Base-by-base conservation (phyloP, 2,797 vertebrate species). In the Eremophila alpestris region DNA sequence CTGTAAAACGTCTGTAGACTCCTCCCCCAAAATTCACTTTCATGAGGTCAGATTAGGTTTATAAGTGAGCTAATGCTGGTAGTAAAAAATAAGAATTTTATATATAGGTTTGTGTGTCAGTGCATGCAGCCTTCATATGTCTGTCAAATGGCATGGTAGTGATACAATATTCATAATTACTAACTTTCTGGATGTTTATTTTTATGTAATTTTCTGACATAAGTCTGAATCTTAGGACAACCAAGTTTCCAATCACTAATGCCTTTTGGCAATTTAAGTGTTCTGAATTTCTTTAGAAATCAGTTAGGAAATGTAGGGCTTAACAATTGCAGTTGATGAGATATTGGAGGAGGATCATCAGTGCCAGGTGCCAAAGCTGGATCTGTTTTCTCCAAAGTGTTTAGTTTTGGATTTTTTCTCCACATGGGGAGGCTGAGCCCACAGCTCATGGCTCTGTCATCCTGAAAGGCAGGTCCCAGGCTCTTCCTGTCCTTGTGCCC, bases 391-490 rank as follows among this genome's bases (percentile, higher is more conserved):
- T 46, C 41, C 26, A 26, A 40, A 55, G 34, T 38, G 29, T 83
- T 36, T 34, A 58, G 5, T 54, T 71, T 69, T 52, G 48, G 68
- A 18, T 52, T 7, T 58, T 83, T 80, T 87, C 20, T 45, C 90
- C 96, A 96, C 88, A 43, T 52, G 93, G 75, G 60, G 90, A 95
- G 94, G 93, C 93, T 4, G 18, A 81, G 34, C 52, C 40, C 87
- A 24, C 9, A 19, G 70, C 32, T 89, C 40, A 30, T 30, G 23
- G 75, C 43, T 58, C 26, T 75, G n/a, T 64, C 19, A 11, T 32
- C 34, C 40, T n/a, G 16, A 29, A 10, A 48, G 36, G 80, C 18
- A 1, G 59, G 43, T 76, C 30, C 22, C 32, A 65, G 43, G 20
- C 17, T 15, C 24, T 30, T 49, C 32, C 23, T 55, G 21, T 24